phyloP scores from a whole-genome alignment of 2,113 vertebrate species.

The Burhinus oedicnemus region DNA sequence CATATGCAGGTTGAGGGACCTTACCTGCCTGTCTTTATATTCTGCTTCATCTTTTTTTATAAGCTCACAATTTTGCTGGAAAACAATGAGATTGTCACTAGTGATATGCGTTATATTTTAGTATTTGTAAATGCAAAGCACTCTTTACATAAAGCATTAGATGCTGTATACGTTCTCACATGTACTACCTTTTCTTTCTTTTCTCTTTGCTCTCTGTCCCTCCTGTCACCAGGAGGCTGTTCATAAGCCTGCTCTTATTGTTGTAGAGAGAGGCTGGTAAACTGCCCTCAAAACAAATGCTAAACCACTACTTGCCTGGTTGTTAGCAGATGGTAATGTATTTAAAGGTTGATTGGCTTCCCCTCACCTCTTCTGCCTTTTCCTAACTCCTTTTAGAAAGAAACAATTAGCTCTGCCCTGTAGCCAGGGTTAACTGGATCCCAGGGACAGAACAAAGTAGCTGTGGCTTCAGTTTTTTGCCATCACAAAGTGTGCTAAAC shows the following conservation, averaged over 20 bases:
- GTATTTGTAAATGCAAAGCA: not conserved
- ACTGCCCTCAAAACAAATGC: not conserved
- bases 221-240: not conserved
- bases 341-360: slow-evolving; percentile 12
- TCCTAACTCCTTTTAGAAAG: not conserved
- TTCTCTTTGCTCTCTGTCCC: not conserved
- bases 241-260: slow-evolving; percentile 1
- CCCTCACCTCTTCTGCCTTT: not conserved
- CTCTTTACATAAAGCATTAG: not conserved
- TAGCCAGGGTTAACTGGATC: not conserved
- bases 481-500: not conserved
- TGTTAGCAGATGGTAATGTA: slow-evolving; percentile 22
- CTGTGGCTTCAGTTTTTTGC: not conserved
- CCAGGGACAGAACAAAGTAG: not conserved
- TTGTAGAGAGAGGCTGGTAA: not conserved
- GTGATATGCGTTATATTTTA: not conserved
- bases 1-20: not conserved
- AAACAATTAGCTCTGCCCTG: not conserved
- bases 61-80: not conserved
- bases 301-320: not conserved
- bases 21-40: not conserved
- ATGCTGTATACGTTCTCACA: not conserved
- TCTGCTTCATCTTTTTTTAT: not conserved
- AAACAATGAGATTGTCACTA: not conserved
- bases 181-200: not conserved